Evolutionary conservation across 1,140 invertebrate genomes (phyloP).

Genomic region (Apolygus lucorum): DNA sequence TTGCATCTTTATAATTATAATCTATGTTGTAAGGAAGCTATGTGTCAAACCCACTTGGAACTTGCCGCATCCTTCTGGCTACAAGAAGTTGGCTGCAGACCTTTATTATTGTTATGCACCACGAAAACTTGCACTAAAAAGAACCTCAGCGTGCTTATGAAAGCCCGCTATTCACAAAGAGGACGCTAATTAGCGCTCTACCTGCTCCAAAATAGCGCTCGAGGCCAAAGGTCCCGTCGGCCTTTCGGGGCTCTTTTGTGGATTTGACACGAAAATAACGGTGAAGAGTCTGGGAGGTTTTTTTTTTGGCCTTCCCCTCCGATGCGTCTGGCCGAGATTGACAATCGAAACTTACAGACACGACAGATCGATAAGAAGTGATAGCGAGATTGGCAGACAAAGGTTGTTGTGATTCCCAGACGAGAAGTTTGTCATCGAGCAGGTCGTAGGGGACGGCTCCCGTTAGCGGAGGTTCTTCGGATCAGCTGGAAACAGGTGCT

Average conservation of each 20-base stretch:
- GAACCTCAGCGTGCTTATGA: too few species aligned
- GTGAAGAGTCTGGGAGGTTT: background rate
- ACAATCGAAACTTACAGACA: background rate
- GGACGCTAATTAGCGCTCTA: background rate
- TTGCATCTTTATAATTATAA: too few species aligned
- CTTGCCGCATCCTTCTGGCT: too few species aligned
- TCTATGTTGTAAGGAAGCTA: too few species aligned
- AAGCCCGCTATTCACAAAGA: too few species aligned
- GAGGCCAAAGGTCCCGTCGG: background rate
- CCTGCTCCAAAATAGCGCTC: background rate
- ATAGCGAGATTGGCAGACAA: background rate
- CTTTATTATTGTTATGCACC: too few species aligned
- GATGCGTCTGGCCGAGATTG: too few species aligned
- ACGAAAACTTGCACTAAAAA: too few species aligned
- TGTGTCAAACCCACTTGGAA: too few species aligned
- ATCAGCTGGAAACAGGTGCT: conserved; percentile 14
- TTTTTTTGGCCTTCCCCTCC: background rate
- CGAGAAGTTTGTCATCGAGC: background rate
- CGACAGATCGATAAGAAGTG: background rate
- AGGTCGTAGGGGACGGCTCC: background rate
- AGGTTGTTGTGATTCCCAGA: too few species aligned
- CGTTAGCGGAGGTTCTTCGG: conserved; percentile 3
- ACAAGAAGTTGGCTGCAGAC: too few species aligned
- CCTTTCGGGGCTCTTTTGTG: background rate
- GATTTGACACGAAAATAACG: background rate